A percentile compares a stretch with the other conserved stretches of the same genome.
Conservation (phyloP, 2,888 invertebrate genomes). For the Lymantria dispar region DNA sequence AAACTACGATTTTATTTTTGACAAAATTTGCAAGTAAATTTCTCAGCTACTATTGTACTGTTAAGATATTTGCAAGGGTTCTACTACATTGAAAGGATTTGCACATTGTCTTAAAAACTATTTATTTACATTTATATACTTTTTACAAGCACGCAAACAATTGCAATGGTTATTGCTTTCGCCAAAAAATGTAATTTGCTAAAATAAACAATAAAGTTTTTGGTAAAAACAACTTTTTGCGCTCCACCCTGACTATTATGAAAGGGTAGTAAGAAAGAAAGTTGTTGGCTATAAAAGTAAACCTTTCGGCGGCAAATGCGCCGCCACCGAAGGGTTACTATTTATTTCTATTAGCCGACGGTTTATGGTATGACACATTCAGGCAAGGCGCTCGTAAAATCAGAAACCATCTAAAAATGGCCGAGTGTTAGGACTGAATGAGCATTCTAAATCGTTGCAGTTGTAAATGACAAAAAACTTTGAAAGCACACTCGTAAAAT, state of each 20-base stretch:
- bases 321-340: slow-evolving; percentile 77
- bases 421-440: slow-evolving; percentile 45
- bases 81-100: slow-evolving; percentile 24
- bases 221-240: slow-evolving; percentile 50
- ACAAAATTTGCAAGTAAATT: slow-evolving; percentile 5
- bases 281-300: slow-evolving; percentile 75
- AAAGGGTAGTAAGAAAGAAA: slow-evolving; percentile 73
- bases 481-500: slow-evolving; percentile 72
- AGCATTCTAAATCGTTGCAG: slow-evolving; percentile 48
- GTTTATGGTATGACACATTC: slow-evolving; percentile 57
- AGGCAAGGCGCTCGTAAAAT: slow-evolving; percentile 52
- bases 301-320: slow-evolving; percentile 73
- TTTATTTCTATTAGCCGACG: slow-evolving; percentile 72
- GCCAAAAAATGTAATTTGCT: slow-evolving; percentile 40
- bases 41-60: slow-evolving; percentile 12
- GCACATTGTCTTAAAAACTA: slow-evolving; percentile 23
- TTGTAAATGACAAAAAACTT: slow-evolving; percentile 69
- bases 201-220: slow-evolving; percentile 53
- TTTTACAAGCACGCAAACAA: slow-evolving; percentile 21
- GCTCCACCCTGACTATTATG: slow-evolving; percentile 68
- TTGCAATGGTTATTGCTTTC: slow-evolving; percentile 35
- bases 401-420: slow-evolving; percentile 44
- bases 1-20: too few relatives aligned
- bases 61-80: slow-evolving; percentile 12
- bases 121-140: slow-evolving; percentile 22